Base-by-base conservation (phyloP, 1,140 invertebrate genomes). In the Philotrypesis tridentata region DNA sequence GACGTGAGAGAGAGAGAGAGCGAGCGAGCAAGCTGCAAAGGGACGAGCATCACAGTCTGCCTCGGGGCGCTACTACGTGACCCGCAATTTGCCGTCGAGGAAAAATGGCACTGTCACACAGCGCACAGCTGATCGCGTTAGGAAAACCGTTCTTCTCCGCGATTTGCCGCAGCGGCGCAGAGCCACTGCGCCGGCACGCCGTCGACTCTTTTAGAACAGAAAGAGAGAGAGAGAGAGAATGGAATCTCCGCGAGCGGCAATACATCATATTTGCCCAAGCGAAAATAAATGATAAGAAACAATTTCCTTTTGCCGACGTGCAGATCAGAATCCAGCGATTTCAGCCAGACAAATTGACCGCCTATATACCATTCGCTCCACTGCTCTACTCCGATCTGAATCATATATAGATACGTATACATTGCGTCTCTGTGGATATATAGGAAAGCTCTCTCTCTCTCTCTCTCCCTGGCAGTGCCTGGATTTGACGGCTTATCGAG, bases 61-160 rank as follows among this genome's bases (percentile, higher is more conserved):
- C 84, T 85, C 76, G 86, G 68, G 63, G 73, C 86, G 72, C 83
- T 70, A 72, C 23, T 88, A 88, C 87, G 85, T 88, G 87, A 87
- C 85, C 80, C 83, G 87, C 86, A 87, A 87, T 87, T 86, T 84
- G 76, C 80, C 74, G 12, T 31, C 68, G 70, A 73, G 23, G 81
- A 84, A 87, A 87, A 86, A 85, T 86, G 78, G 63, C 74, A 68
- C 79, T 86, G 83, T 87, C 82, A 87, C 85, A 84, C 67, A 74
- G 33, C 21, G 79, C 73, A 82, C 82, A 82, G 82, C 84, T 87
- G 86, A 88, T 88, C 86, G 85, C 74, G 84, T 87, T 88, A 87
- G 80, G 61, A 72, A 65, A 31, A 65, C 79, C 71, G 48, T 82
- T 78, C 67, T 77, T 83, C 75, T 70, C 61, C 48, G 61, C 63